Percentiles rank a stretch among this genome's conserved stretches.
phyloP scores from a whole-genome alignment of 2,888 invertebrate genomes.

The Caradrina clavipalpis region DNA sequence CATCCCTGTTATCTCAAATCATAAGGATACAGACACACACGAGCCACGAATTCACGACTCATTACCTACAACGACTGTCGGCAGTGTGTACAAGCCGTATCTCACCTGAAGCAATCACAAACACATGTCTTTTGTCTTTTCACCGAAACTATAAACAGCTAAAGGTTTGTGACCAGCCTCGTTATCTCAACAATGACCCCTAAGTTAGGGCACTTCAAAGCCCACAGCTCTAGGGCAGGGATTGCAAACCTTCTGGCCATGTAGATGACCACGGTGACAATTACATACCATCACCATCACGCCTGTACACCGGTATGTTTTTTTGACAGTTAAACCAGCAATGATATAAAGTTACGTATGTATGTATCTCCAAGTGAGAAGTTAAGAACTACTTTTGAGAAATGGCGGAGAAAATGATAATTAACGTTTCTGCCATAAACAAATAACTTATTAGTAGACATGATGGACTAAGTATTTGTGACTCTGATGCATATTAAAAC shows the following conservation, averaged over 20 bases:
- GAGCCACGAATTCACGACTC: not conserved
- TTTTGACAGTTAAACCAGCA: too few species aligned
- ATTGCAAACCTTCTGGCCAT: not conserved
- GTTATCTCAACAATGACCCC: conserved; percentile 38
- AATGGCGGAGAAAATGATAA: too few species aligned
- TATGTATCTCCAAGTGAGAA: too few species aligned
- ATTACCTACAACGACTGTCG: not conserved
- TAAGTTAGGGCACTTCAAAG: conserved; percentile 1
- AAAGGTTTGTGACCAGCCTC: conserved; percentile 35
- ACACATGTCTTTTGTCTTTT: conserved; percentile 14
- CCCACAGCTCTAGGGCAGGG: conserved; percentile 4
- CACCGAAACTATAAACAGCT: conserved; percentile 36
- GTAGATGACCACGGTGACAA: not conserved
- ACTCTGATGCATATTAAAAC: too few species aligned
- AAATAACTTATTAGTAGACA: too few species aligned
- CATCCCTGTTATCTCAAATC: not conserved
- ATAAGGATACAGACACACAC: conserved; percentile 4
- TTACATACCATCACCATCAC: too few species aligned
- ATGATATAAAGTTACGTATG: too few species aligned
- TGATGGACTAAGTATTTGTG: too few species aligned
- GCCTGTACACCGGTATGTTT: too few species aligned
- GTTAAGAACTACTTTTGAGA: too few species aligned
- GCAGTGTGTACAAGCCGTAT: conserved; percentile 16
- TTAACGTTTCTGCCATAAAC: too few species aligned
- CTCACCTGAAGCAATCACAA: conserved; percentile 32